Conservation (phyloP, 2,113 vertebrate species). For the western clawed frog (Xenopus tropicalis) region UCB_Xtro_10.0 CM004448.2:95131001-95131500, state of each 20-base stretch:
- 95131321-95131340: no score
- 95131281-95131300: constrained; percentile 26
- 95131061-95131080: constrained; percentile 1
- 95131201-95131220: no score
- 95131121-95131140: not conserved
- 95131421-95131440: not conserved
- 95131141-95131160: not conserved
- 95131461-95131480: not conserved
- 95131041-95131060: no score
- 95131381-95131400: not conserved
- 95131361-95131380: not conserved
- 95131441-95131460: not conserved
- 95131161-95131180: no score
- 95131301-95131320: no score
- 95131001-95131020: no score
- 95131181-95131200: no score
- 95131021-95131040: no score
- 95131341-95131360: no score
- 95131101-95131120: not conserved
- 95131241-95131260: constrained; percentile 43
- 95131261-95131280: constrained; percentile 6
- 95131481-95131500: not conserved
- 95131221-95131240: not conserved
- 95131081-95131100: constrained; percentile 6
- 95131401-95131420: not conserved